Conservation (phyloP, 2,113 vertebrate genomes). For the Cacatua alba region DNA sequence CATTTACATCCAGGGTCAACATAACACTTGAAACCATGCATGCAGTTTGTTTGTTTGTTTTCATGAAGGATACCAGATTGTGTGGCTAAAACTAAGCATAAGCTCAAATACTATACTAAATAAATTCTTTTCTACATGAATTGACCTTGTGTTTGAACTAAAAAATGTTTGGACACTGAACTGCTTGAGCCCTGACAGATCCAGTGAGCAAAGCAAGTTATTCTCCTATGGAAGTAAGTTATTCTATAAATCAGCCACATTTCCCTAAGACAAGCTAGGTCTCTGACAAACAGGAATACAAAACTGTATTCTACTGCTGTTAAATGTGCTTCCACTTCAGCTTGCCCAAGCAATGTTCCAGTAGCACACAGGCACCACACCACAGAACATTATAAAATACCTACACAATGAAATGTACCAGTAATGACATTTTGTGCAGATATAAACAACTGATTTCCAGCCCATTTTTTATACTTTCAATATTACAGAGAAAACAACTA, state of each 20-base stretch:
- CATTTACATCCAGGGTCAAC: not conserved
- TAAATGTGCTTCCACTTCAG: conserved; percentile 34
- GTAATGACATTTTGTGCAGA: conserved; percentile 42
- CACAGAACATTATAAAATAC: conserved; percentile 37
- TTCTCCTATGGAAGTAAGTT: not conserved
- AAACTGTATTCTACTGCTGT: conserved; percentile 18
- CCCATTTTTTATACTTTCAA: conserved; percentile 8
- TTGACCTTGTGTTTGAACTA: not conserved
- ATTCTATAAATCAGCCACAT: not conserved
- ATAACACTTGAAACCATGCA: not conserved
- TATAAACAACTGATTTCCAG: conserved; percentile 59
- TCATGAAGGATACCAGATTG: not conserved
- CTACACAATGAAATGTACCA: conserved; percentile 36
- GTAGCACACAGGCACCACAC: not conserved
- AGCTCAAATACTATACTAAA: not conserved
- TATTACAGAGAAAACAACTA: conserved; percentile 44
- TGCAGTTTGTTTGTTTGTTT: not conserved
- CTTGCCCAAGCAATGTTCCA: conserved; percentile 40
- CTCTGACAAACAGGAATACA: not conserved
- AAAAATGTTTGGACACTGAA: not conserved
- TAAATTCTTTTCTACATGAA: not conserved
- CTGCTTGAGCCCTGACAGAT: not conserved
- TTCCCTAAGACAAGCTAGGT: not conserved
- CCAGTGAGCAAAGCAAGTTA: not conserved
- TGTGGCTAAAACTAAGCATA: not conserved